phyloP scores from a whole-genome alignment of 2,113 vertebrate genomes.

The Xenotilapia leptura region DNA sequence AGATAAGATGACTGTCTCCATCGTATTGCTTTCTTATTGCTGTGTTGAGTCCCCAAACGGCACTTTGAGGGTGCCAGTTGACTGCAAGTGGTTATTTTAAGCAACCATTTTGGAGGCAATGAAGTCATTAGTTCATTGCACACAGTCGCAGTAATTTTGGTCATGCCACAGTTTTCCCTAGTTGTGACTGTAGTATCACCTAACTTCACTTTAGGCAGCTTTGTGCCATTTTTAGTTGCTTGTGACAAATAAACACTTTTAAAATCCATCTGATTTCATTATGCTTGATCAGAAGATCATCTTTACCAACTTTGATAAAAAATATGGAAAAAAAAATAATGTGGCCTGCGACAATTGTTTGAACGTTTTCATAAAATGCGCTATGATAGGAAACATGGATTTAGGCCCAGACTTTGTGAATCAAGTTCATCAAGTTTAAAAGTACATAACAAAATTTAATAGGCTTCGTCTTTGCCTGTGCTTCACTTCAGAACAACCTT shows the following conservation, averaged over 20 bases:
- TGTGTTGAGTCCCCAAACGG: not conserved
- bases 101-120: not conserved
- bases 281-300: not conserved
- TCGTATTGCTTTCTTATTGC: not conserved
- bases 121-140: not conserved
- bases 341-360: not conserved
- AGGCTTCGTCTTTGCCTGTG: not conserved
- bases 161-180: not conserved
- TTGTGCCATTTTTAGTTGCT: not conserved
- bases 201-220: not conserved
- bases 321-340: not conserved
- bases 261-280: not conserved
- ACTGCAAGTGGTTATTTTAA: not conserved
- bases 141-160: not conserved
- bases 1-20: not conserved
- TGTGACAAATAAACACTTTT: not conserved
- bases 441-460: not conserved
- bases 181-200: not conserved
- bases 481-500: not conserved
- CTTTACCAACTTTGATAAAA: not conserved
- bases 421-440: not conserved
- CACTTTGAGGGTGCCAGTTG: not conserved
- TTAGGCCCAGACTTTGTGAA: not conserved
- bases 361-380: not conserved
- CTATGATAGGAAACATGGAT: not conserved